Base-by-base conservation (phyloP, 2,888 invertebrate species). In the Notocelia uddmanniana region DNA sequence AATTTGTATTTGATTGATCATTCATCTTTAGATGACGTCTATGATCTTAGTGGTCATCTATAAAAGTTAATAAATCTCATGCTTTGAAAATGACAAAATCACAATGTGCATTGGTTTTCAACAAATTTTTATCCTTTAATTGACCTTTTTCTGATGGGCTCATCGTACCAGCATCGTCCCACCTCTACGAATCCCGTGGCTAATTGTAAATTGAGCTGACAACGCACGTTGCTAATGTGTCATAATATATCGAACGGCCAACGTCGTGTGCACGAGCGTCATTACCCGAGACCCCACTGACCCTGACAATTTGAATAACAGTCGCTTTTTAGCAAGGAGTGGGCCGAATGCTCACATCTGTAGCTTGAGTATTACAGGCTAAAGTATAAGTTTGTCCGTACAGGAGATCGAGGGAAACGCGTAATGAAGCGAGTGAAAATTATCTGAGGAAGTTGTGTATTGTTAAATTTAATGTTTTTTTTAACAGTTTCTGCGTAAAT, bases 151-250 rank as follows among this genome's bases (percentile, higher is more conserved):
- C 26, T n/a, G 23, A 67, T 67, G 41, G 66, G 18, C 54, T 55
- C 37, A 52, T 31, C 34, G 31, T n/a, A 55, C 31, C 31, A 55
- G 13, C 34, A 58, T 54, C 58, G 50, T 45, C 74, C 77, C 80
- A 79, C 74, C 81, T 70, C 84, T 82, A 80, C 76, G 77, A 80
- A 90, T 91, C 89, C 93, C 93, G 90, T 93, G 85, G 85, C 91
- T 92, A 93, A 93, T 93, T 92, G 92, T 83, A 93, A 93, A 93
- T 93, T 91, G 78, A 80, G 84, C 90, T 92, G 92, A 90, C 91
- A 92, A 88, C 89, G 85, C 85, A 83, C 82, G 85, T 88, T 88
- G 91, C 85, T 91, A 93, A 93, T 92, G 92, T 92, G 93, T 91
- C 90, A 91, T 91, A 91, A 90, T 86, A 79, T 71, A 69, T 76